These are phyloP conservation scores for Mola mola DNA, from an alignment of 2,113 vertebrate genomes.

Conservation along the genomic window DNA sequence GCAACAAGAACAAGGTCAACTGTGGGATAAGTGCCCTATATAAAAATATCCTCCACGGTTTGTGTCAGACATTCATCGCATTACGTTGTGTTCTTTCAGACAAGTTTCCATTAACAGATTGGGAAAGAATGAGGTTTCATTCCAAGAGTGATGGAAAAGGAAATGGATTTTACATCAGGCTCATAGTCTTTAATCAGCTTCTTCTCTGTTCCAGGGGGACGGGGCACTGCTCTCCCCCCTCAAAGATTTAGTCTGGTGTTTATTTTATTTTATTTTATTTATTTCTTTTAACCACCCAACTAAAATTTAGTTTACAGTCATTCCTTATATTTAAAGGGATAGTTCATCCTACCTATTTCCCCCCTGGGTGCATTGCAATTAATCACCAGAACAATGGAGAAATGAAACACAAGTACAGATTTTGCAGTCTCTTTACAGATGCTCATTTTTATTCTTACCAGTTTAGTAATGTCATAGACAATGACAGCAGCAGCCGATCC, in stretches of 20 bases:
- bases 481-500: slow-evolving; percentile 97
- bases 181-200: slow-evolving; percentile 9
- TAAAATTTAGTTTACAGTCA: too few species aligned
- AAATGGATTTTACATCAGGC: slow-evolving; percentile 23
- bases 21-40: not conserved
- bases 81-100: slow-evolving; percentile 8
- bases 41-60: slow-evolving; percentile 5
- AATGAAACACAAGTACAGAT: too few species aligned
- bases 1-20: slow-evolving; percentile 45
- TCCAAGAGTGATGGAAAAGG: slow-evolving; percentile 47
- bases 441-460: slow-evolving; percentile 85
- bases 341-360: too few species aligned
- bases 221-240: too few species aligned
- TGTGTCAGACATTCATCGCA: slow-evolving; percentile 29
- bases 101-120: slow-evolving; percentile 44
- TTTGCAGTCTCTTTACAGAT: too few species aligned
- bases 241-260: not conserved
- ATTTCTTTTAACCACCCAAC: too few species aligned
- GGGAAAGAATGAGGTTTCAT: slow-evolving; percentile 53
- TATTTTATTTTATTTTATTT: not conserved
- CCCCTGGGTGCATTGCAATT: too few species aligned
- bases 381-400: too few species aligned
- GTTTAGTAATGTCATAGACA: slow-evolving; percentile 97
- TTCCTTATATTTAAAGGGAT: too few species aligned
- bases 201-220: not conserved